Conservation (phyloP, 2,113 vertebrate genomes). For the Crotalus helleri region DNA sequence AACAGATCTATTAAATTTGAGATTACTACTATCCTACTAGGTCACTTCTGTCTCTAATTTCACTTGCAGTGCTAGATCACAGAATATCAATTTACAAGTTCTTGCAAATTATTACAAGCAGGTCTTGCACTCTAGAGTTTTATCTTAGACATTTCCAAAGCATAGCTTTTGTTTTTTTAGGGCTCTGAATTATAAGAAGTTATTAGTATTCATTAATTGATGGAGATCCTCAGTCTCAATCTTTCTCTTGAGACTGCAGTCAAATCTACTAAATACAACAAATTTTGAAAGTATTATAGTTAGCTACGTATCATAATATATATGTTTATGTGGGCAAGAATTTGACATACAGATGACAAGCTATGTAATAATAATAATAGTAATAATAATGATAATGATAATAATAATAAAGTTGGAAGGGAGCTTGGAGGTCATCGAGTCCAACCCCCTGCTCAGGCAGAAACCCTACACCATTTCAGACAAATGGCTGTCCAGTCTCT, state of each 20-base stretch:
- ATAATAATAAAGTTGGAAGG: too few relatives aligned
- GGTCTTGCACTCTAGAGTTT: neutral
- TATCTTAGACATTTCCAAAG: slow-evolving; percentile 20
- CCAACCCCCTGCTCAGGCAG: too few relatives aligned
- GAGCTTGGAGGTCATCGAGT: too few relatives aligned
- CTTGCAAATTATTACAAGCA: neutral
- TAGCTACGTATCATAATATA: neutral
- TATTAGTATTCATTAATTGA: slow-evolving; percentile 9
- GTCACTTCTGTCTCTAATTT: slow-evolving; percentile 30
- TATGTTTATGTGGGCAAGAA: neutral
- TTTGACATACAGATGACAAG: slow-evolving; percentile 1
- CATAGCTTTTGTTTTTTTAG: neutral
- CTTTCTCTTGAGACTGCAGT: slow-evolving; percentile 37
- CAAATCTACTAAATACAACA: slow-evolving; percentile 7
- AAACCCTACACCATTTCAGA: too few relatives aligned
- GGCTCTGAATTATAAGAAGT: neutral
- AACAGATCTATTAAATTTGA: neutral
- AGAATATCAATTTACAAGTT: fast-evolving
- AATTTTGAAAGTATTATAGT: slow-evolving; percentile 13
- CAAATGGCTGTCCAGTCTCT: too few relatives aligned
- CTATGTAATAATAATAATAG: neutral
- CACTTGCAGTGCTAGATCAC: slow-evolving; percentile 1
- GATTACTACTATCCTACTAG: neutral
- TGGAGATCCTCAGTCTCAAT: slow-evolving; percentile 28
- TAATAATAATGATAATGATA: too few relatives aligned